Base-by-base conservation (phyloP, 2,888 invertebrate genomes). In the Campoletis raptor region DNA sequence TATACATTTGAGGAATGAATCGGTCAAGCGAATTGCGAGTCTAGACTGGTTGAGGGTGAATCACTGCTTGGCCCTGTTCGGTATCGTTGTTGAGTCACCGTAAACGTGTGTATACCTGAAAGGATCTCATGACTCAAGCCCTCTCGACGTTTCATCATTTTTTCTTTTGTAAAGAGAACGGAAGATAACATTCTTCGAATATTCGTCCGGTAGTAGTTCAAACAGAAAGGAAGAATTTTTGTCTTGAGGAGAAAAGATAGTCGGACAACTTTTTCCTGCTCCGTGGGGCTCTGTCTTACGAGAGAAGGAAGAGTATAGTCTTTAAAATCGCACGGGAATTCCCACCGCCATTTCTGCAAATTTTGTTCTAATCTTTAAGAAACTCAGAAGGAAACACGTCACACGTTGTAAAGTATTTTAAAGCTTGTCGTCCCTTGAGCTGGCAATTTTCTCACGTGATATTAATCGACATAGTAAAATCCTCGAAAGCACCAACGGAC, bases 51-150 rank as follows among this genome's bases (percentile, higher is more conserved):
- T 57, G 73, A 86, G 86, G 86, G 77, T 92, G 92, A 92, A 91
- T 92, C 92, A 92, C 89, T 79, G 73, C 76, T 52, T 74, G n/a
- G 77, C 36, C 72, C 84, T 74, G 74, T 81, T 90, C 66, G 83
- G 69, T 72, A 52, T 85, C 90, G 90, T 90, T 85, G 48, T 90
- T 90, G 87, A 86, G 87, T 85, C 88, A 83, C 79, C 64, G 40
- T 40, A 36, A 40, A 21, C 74, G 64, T 42, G 30, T 42, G 73
- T 73, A 88, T 90, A 90, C 90, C 90, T 87, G 88, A 88, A 90
- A 89, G 89, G 88, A 79, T 83, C 86, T 73, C 72, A 67, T 91
- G 92, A 92, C 81, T 92, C 92, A 91, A 88, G 4, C 78, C 69
- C 85, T 74, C 67, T 66, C 87, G 87, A 85, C 86, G 87, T 88